Percentiles rank a stretch among this genome's conserved stretches.
These are phyloP conservation scores for Zygogramma bicolorata DNA, from an alignment of 2,888 invertebrate genomes.

Conservation along the genomic window DNA sequence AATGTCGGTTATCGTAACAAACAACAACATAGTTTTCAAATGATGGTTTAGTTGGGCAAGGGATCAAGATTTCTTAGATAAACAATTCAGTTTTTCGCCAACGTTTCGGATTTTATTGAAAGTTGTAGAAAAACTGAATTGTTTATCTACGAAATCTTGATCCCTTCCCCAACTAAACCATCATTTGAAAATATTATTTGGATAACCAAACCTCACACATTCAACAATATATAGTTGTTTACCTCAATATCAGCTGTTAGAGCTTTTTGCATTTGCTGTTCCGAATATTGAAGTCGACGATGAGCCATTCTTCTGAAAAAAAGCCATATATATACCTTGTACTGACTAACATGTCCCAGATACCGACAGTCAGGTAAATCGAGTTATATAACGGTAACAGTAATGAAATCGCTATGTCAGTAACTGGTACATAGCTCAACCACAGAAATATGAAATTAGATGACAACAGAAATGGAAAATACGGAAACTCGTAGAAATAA, in stretches of 20 bases:
- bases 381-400: neutral
- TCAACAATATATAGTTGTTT: too few relatives aligned
- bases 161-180: too few relatives aligned
- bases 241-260: neutral
- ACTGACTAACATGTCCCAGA: neutral
- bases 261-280: neutral
- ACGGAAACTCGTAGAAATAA: neutral
- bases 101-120: too few relatives aligned
- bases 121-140: too few relatives aligned
- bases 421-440: neutral
- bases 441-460: neutral
- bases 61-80: too few relatives aligned
- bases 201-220: too few relatives aligned
- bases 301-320: neutral
- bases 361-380: neutral
- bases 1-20: neutral
- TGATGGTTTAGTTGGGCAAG: too few relatives aligned
- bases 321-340: neutral
- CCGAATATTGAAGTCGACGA: neutral
- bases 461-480: neutral
- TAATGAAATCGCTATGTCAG: neutral
- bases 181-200: too few relatives aligned
- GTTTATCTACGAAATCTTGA: too few relatives aligned
- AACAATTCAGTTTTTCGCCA: too few relatives aligned
- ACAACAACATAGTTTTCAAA: too few relatives aligned